These are phyloP conservation scores for Notolepis coatsorum DNA, from an alignment of 2,797 vertebrate genomes.

Conservation along the genomic window DNA sequence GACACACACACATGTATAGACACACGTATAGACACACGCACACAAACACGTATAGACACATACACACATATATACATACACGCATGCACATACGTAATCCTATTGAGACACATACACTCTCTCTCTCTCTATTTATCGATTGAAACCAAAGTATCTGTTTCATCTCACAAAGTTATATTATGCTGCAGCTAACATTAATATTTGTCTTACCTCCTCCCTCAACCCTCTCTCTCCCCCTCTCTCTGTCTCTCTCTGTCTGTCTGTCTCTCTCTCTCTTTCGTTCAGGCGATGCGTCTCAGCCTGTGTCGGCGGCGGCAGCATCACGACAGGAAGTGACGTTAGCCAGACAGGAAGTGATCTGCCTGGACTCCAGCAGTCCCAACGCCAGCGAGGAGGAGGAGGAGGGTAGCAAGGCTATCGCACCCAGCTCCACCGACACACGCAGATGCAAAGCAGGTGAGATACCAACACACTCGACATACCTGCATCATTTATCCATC, in stretches of 20 bases:
- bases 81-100: too few species aligned
- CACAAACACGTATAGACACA: too few species aligned
- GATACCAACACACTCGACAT: not conserved
- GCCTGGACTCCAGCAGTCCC: conserved; percentile 79
- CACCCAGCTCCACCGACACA: conserved; percentile 29
- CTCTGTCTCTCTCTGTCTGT: not conserved
- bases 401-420: conserved; percentile 74
- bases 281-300: conserved; percentile 84
- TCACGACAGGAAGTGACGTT: conserved; percentile 65
- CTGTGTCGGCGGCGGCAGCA: conserved; percentile 48
- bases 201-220: not conserved
- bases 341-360: conserved; percentile 84
- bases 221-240: not conserved
- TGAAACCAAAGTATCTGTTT: too few species aligned
- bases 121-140: not conserved
- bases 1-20: too few species aligned
- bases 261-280: not conserved
- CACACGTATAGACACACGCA: too few species aligned
- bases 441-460: conserved; percentile 64
- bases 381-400: conserved; percentile 78
- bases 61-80: too few species aligned
- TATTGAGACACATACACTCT: too few species aligned
- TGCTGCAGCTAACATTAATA: too few species aligned
- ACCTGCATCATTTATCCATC: too few species aligned
- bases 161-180: too few species aligned